Percentiles rank a stretch among this genome's conserved stretches.
phyloP scores from a whole-genome alignment of 2,797 vertebrate genomes.

The Rhinogobio ventralis region DNA sequence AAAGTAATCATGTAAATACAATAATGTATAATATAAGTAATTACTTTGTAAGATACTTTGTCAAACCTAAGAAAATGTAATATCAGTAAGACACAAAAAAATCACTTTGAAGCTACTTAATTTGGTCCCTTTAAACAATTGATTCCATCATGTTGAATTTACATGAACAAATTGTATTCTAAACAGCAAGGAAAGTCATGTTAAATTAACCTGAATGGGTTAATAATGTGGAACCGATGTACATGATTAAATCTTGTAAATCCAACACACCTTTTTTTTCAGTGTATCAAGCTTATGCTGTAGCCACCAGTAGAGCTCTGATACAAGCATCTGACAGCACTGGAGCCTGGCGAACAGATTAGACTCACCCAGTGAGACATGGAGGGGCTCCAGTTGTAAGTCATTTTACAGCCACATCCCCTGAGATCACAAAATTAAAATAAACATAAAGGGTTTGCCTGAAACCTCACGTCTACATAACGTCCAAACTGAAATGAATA shows the following conservation, averaged over 20 bases:
- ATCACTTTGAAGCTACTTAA: too few species aligned
- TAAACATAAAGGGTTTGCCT: slow-evolving; percentile 60
- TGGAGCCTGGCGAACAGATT: slow-evolving; percentile 70
- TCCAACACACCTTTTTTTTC: too few species aligned
- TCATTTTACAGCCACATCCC: slow-evolving; percentile 72
- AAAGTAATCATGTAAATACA: too few species aligned
- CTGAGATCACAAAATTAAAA: slow-evolving; percentile 29
- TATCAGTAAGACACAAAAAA: too few species aligned
- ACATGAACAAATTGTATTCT: too few species aligned
- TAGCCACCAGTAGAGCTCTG: slow-evolving; percentile 71
- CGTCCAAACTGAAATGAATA: neutral
- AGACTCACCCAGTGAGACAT: slow-evolving; percentile 65
- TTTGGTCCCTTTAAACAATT: neutral
- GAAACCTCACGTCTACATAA: slow-evolving; percentile 52
- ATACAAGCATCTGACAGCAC: slow-evolving; percentile 70
- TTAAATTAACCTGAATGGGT: too few species aligned
- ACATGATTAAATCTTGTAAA: neutral
- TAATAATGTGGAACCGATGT: neutral
- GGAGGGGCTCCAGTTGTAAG: slow-evolving; percentile 69
- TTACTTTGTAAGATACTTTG: too few species aligned
- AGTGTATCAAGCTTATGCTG: slow-evolving; percentile 75
- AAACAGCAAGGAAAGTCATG: too few species aligned
- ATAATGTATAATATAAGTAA: too few species aligned
- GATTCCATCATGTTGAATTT: neutral
- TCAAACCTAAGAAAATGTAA: too few species aligned